These are phyloP conservation scores for Myrmecophaga tridactyla DNA, from an alignment of 2,113 vertebrate genomes.

Conservation along the genomic window DNA sequence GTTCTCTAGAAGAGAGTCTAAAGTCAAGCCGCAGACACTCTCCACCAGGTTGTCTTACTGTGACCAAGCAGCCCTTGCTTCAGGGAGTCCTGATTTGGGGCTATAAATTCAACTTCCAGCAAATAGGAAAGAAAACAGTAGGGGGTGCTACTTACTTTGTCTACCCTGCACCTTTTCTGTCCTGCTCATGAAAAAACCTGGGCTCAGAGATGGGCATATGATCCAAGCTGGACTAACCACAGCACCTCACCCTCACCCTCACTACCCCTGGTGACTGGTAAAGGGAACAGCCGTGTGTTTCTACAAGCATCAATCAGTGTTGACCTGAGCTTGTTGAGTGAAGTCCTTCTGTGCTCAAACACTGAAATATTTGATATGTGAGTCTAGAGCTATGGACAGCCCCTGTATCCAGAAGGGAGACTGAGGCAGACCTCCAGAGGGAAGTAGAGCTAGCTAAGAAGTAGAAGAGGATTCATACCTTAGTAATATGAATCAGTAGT, in stretches of 20 bases:
- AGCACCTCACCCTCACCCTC: not conserved
- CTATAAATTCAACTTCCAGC: not conserved
- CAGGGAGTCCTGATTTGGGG: not conserved
- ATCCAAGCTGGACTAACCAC: not conserved
- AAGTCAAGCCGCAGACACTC: not conserved
- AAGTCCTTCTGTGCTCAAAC: not conserved
- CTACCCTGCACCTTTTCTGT: not conserved
- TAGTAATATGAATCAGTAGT: not conserved
- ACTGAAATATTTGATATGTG: not conserved
- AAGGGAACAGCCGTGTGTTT: not conserved
- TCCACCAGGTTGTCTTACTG: not conserved
- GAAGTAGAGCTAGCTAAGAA: not conserved
- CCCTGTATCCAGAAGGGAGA: not conserved
- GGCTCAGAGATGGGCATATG: not conserved
- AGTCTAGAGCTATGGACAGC: not conserved
- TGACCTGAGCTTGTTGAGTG: not conserved
- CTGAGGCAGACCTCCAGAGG: fast-evolving
- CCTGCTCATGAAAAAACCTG: not conserved
- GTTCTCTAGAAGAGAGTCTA: not conserved
- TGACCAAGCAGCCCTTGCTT: not conserved
- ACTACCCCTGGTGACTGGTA: not conserved
- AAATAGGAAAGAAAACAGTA: too few species aligned
- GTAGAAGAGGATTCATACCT: not conserved
- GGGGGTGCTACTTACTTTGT: too few species aligned
- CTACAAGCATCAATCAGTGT: not conserved